These are phyloP conservation scores for Phainopepla nitens DNA, from an alignment of 2,113 vertebrate genomes.

Conservation along the genomic window DNA sequence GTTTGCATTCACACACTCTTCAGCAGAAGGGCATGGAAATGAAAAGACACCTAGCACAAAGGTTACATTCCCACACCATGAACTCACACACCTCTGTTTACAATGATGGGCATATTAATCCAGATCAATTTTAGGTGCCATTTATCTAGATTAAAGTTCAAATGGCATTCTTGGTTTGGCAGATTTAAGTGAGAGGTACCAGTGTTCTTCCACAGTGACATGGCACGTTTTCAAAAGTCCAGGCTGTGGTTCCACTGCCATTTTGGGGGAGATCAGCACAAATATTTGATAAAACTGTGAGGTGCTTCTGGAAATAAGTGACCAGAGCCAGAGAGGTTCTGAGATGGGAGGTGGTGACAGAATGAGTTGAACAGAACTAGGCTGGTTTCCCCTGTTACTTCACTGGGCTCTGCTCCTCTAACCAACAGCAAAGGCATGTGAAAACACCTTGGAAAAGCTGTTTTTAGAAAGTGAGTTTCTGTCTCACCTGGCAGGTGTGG, in stretches of 20 bases:
- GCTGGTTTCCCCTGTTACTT: neutral
- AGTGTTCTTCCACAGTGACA: neutral
- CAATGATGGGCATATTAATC: neutral
- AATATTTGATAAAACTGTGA: neutral
- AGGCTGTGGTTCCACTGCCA: neutral
- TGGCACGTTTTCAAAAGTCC: neutral
- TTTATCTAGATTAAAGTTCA: neutral
- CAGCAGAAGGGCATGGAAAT: neutral
- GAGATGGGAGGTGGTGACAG: neutral
- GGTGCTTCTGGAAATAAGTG: neutral
- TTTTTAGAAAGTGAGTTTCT: neutral
- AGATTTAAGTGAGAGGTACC: neutral
- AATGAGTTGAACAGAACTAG: neutral
- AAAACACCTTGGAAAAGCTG: neutral
- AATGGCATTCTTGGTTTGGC: neutral
- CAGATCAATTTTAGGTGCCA: neutral
- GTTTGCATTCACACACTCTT: neutral
- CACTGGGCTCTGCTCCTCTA: neutral
- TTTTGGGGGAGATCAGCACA: neutral
- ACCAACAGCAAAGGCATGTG: neutral
- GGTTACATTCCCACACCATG: neutral
- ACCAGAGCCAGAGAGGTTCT: neutral
- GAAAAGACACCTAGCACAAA: neutral
- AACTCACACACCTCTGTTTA: neutral
- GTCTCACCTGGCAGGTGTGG: neutral